Conservation (phyloP, 2,888 invertebrate species). For the Trissonchulus latispiculum region DNA sequence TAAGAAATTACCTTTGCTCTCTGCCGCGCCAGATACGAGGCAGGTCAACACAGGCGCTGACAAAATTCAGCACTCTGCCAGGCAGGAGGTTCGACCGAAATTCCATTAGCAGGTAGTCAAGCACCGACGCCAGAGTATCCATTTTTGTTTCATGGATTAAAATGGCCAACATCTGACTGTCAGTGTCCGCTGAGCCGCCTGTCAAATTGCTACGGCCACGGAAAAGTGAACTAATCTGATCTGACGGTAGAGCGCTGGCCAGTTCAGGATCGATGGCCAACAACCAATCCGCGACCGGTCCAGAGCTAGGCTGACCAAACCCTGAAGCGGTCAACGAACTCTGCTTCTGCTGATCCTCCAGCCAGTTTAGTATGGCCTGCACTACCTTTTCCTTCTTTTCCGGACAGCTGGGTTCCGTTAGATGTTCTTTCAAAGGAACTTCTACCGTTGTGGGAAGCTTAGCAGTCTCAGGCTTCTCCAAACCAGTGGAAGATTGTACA, state of each 20-base stretch:
- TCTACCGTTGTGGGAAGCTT: too few relatives aligned
- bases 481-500: too few relatives aligned
- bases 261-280: constrained; percentile 12
- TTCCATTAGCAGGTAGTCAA: neutral
- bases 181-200: too few relatives aligned
- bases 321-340: too few relatives aligned
- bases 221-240: neutral
- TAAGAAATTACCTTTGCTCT: constrained; percentile 51
- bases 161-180: neutral
- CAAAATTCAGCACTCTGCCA: constrained; percentile 72
- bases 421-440: too few relatives aligned
- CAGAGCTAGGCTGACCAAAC: too few relatives aligned
- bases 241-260: neutral
- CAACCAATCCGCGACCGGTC: neutral
- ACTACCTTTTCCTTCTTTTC: too few relatives aligned
- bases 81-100: constrained; percentile 50
- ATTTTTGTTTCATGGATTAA: neutral
- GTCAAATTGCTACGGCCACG: neutral
- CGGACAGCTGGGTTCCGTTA: too few relatives aligned
- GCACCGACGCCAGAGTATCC: neutral
- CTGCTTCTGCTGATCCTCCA: too few relatives aligned
- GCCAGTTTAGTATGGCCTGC: too few relatives aligned
- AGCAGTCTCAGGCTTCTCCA: too few relatives aligned
- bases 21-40: constrained; percentile 88
- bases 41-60: constrained; percentile 73